Conservation (phyloP, 2,888 invertebrate genomes). For the Bellardia pandia region DNA sequence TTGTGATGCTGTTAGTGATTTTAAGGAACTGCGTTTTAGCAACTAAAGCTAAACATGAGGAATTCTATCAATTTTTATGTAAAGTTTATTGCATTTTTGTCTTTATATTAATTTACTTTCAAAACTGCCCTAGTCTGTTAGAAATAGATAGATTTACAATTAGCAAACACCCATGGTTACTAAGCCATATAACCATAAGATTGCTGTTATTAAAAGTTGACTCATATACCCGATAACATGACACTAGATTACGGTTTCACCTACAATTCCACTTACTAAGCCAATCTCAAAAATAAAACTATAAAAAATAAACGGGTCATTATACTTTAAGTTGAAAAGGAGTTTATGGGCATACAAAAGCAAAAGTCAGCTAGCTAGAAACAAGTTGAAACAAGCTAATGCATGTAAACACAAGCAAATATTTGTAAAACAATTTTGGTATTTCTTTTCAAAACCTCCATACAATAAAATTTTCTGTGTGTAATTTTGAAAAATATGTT, state of each 20-base stretch:
- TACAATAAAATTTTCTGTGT: background rate
- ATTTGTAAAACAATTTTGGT: background rate
- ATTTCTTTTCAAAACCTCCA: background rate
- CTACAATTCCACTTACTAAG: slow-evolving; percentile 70
- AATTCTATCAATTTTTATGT: no score
- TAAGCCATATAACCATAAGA: background rate
- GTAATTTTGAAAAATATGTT: slow-evolving; percentile 32
- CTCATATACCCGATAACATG: background rate
- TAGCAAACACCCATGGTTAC: background rate
- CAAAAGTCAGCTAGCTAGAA: background rate
- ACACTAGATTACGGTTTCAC: slow-evolving; percentile 50
- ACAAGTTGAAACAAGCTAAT: background rate
- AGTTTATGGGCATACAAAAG: slow-evolving; percentile 21
- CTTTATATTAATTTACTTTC: no score
- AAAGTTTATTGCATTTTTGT: no score
- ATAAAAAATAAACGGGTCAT: slow-evolving; percentile 53
- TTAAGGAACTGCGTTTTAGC: no score
- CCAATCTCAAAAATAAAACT: background rate
- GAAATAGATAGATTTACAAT: background rate
- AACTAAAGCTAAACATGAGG: no score
- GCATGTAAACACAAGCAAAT: background rate
- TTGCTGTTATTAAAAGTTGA: background rate
- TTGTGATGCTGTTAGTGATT: background rate
- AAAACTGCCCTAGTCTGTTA: background rate
- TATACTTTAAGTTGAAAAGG: slow-evolving; percentile 49